Evolutionary conservation across 2,888 invertebrate genomes (phyloP).

Genomic region (Cosmorhoe ocellata): DNA sequence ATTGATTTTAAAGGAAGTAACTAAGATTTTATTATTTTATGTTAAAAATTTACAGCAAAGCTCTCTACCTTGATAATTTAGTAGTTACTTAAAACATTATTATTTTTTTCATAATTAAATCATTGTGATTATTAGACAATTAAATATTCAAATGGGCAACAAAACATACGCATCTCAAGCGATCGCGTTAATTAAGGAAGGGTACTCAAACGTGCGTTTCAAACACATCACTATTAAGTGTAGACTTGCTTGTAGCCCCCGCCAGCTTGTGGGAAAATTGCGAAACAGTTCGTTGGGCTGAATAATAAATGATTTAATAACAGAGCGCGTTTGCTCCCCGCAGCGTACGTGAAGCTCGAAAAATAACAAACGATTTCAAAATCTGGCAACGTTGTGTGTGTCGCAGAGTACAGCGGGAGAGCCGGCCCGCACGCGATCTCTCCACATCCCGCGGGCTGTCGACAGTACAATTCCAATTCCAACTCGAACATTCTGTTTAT

Average conservation of each 20-base stretch:
- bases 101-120: background rate
- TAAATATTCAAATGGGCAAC: conserved; percentile 12
- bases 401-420: conserved; percentile 36
- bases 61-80: no score
- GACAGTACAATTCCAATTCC: conserved; percentile 32
- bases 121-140: background rate
- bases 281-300: conserved; percentile 79
- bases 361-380: conserved; percentile 79
- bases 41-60: no score
- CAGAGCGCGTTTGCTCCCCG: conserved; percentile 76
- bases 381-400: conserved; percentile 57
- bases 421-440: conserved; percentile 45
- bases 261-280: conserved; percentile 73
- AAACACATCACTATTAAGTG: conserved; percentile 47
- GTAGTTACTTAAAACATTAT: background rate
- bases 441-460: conserved; percentile 47
- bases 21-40: no score
- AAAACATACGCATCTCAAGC: conserved; percentile 22
- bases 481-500: conserved; percentile 38
- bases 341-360: conserved; percentile 68
- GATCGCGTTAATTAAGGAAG: conserved; percentile 40
- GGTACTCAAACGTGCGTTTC: conserved; percentile 33
- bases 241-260: conserved; percentile 42
- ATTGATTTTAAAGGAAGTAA: no score
- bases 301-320: conserved; percentile 83